Evolutionary conservation across 2,797 vertebrate genomes (phyloP).

Genomic region (Salmo trutta): DNA sequence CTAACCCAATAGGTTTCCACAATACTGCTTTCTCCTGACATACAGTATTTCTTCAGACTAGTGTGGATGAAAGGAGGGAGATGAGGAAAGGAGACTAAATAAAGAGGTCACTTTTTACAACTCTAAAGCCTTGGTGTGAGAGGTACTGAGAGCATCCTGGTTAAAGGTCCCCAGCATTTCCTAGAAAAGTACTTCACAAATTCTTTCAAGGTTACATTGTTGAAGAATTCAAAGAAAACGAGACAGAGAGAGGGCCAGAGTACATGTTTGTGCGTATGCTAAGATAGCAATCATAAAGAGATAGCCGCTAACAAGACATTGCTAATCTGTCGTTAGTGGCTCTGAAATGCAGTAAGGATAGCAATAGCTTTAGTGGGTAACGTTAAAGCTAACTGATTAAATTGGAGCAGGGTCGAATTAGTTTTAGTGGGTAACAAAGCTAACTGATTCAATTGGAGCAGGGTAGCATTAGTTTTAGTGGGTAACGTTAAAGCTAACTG

Average conservation of each 20-base stretch:
- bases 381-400: too few relatives aligned
- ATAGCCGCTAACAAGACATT: background rate
- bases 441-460: too few relatives aligned
- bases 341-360: background rate
- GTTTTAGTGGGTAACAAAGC: too few relatives aligned
- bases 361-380: background rate
- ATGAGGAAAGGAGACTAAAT: too few relatives aligned
- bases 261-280: background rate
- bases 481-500: background rate
- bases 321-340: background rate
- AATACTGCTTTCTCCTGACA: background rate
- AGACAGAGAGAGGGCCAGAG: background rate
- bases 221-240: background rate
- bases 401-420: too few relatives aligned
- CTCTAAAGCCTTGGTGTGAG: background rate
- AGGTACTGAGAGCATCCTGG: too few relatives aligned
- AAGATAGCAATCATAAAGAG: background rate
- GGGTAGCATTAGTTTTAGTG: background rate
- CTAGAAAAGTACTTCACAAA: too few relatives aligned
- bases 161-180: too few relatives aligned
- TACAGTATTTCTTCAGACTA: too few relatives aligned
- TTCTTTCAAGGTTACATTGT: too few relatives aligned
- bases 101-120: background rate
- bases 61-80: too few relatives aligned
- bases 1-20: background rate